Evolutionary conservation across 1,140 invertebrate genomes (phyloP), one percentile per base, ranked within the genome.

Genomic region (Pogonomyrmex barbatus): DNA sequence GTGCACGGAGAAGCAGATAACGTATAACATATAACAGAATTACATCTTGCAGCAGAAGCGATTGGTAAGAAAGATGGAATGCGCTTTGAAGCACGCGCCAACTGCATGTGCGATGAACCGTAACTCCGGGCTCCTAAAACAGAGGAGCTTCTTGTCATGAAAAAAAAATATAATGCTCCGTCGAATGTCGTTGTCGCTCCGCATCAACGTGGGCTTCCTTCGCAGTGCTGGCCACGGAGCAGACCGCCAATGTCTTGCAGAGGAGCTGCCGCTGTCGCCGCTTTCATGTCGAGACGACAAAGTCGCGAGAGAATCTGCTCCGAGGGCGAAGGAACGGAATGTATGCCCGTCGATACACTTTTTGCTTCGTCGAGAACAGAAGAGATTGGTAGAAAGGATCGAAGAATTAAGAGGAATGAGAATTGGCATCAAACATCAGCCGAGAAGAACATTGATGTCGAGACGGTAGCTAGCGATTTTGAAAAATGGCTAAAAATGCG

Each of bases 401-500:
- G 10, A n/a, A 77, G 65, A 77, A 56, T 12, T 9, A 62, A 12
- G 5, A 76, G 4, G 17, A 65, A 81, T 60, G 71, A 81, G 9
- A 68, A 45, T 17, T 73, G 67, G 65, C 2, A 76, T 33, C 42
- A 47, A n/a, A 45, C 52, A 71, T 3, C 54, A 9, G 47, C 65
- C 17, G 78, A 76, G 4, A 91, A 87, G 10, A 58, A 30, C 2
- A 54, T 70, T 52, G 90, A 92, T 73, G 85, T 87, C 24, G 91
- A 91, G 78, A 90, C 91, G 2, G 92, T 93, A 68, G 92, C 90
- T 24, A 24, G 24, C 1, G 92, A 92, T 58, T 93, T 94, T 65
- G 94, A 94, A 71, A 93, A 94, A 87, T 94, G 94, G 94, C 86
- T 94, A 24, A 94, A 93, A 83, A 90, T 88, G n/a, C 87, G 92